These are phyloP conservation scores for Microcebus griseorufus DNA, from an alignment of 2,113 vertebrate genomes.

Conservation along the genomic window DNA sequence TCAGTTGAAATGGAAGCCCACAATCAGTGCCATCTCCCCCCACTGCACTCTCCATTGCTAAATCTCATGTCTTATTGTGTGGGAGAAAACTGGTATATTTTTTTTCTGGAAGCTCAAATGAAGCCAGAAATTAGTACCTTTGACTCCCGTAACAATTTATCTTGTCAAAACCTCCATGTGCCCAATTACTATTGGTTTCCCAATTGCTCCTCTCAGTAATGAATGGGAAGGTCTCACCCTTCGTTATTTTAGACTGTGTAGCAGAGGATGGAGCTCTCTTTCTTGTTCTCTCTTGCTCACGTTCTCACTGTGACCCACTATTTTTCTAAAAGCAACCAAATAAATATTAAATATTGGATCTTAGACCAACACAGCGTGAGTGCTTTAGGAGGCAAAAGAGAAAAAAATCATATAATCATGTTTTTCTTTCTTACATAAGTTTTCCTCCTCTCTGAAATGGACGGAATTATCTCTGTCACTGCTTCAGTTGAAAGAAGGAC, in stretches of 20 bases:
- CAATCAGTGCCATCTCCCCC: too few relatives aligned
- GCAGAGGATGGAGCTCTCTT: neutral
- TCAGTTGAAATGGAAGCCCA: neutral
- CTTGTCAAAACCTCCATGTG: neutral
- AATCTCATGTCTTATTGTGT: neutral
- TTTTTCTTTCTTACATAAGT: neutral
- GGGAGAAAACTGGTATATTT: fast-evolving
- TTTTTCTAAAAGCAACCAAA: neutral
- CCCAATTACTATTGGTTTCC: neutral
- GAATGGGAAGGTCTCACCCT: neutral
- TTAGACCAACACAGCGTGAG: neutral
- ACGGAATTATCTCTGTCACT: fast-evolving
- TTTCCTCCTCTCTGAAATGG: neutral
- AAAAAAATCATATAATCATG: fast-evolving
- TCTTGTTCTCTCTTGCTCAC: neutral
- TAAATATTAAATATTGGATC: neutral
- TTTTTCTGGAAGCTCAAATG: neutral
- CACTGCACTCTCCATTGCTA: neutral
- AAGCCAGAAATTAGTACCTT: neutral
- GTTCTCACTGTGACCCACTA: fast-evolving
- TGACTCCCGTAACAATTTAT: neutral
- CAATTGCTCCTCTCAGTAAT: neutral
- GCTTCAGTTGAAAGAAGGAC: neutral
- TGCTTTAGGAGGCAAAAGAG: neutral
- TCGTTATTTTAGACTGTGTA: neutral